Evolutionary conservation across 2,797 vertebrate species (phyloP), one percentile per base, ranked within the genome.

Genomic region (Pempheris klunzingeri): DNA sequence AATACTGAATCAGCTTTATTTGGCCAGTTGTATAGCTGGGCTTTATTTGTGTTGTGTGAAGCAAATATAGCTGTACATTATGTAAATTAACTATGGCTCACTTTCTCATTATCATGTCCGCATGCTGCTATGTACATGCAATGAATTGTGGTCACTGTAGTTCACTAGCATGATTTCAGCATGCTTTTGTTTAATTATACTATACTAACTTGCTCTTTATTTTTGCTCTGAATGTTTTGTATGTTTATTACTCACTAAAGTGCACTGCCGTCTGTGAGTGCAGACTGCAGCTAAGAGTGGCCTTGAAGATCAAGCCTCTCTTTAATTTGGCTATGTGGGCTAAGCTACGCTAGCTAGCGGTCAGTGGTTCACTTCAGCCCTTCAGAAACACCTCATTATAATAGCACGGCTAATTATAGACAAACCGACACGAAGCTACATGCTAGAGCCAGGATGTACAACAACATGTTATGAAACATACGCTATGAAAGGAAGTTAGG

Each of bases 301-400:
- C 81, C 84, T 83, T 86, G 82, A 88, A 85, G 78, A 77, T 71
- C 1, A 36, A 77, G 78, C 66, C 59, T 74, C 83, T 85, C 92
- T 93, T 74, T 92, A 90, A 93, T 92, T 92, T 88, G 41, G 80
- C 76, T 20, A 22, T 85, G 78, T 71, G 90, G 89, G 84, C 77
- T 77, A 60, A 34, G 82, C 83, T 87, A 70, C 30, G 41, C 84
- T 88, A 83, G 87, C 83, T 84, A 17, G 87, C 22, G 88, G 90
- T 88, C 81, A 80, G 90, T 15, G 81, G 87, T 90, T 90, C 28
- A 9, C 80, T 87, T 50, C 59, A 80, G 77, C 63, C 49, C 77
- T 80, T 77, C 71, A 83, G 84, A 89, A 88, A 85, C 81, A 81
- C 81, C 82, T 89, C 82, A 88, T 86, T 87, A 89, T 68, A 86